Base-by-base conservation (phyloP, 1,140 invertebrate genomes). In the Ceratina australensis region DNA sequence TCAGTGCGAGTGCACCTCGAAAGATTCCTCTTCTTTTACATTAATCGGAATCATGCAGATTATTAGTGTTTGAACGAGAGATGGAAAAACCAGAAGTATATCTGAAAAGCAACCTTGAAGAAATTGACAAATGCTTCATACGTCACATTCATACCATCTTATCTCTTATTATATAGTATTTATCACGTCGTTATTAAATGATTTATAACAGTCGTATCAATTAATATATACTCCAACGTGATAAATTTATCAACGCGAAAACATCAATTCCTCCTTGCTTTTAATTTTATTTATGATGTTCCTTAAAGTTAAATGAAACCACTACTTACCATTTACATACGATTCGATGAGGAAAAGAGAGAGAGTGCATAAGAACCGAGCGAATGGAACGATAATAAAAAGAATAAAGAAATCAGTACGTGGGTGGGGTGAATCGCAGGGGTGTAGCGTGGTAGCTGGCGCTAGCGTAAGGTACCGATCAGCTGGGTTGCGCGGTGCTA, bases 401-500 rank as follows among this genome's bases (percentile, higher is more conserved):
- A 78, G 72, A 72, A 78, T 72, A 56, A 65, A 78, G 52, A 28
- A 49, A 50, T 50, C 15, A 1, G 1, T 2, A 2, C 3, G 0
- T 1, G 20, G 26, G 71, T 24, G 28, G 71, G 42, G 77, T 49
- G 20, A 10, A 13, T 2, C 20, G 42, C 81, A 83, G 81, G 63
- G 42, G 15, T 52, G 81, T 83, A 80, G 12, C 16, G 15, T 56
- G 22, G 5, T 47, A 66, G 56, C n/a, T 50, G 57, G 72, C 20
- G 59, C 64, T 28, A 7, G 26, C n/a, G 56, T 42, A 26, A 72
- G 72, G 72, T 28, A 59, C 63, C n/a, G 18, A 65, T 56, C 68
- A 54, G 69, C 65, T 72, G 52, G 77, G 56, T 71, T 79, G 73
- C 80, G 82, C 86, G 86, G 80, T 66, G 73, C 79, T 42, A 28